These are phyloP conservation scores for Tetanocera ferruginea DNA, from an alignment of 2,888 invertebrate species.

Conservation along the genomic window DNA sequence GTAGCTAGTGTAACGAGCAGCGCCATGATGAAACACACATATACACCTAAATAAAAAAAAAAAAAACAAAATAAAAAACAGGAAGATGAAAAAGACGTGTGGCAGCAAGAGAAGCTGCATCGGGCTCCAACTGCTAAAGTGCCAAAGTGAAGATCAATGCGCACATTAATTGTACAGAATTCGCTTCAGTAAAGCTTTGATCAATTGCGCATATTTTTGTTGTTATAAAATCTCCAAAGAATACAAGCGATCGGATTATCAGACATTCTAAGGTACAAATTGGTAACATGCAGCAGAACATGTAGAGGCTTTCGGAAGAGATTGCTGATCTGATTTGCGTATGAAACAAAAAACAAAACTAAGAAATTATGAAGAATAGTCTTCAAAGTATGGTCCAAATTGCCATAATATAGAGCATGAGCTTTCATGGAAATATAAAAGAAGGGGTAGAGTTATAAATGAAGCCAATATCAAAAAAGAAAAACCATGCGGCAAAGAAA, in stretches of 20 bases:
- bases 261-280: constrained; percentile 41
- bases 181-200: not conserved
- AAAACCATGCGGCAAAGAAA: not conserved
- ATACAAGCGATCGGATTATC: constrained; percentile 61
- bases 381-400: no score
- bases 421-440: not conserved
- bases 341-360: not conserved
- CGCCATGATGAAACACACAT: not conserved
- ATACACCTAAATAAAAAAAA: not conserved
- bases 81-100: not conserved
- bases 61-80: not conserved
- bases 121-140: constrained; percentile 3
- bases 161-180: not conserved
- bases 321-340: constrained; percentile 38
- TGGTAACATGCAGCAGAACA: constrained; percentile 22
- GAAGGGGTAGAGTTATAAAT: not conserved
- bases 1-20: not conserved
- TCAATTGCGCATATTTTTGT: constrained; percentile 19
- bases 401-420: no score
- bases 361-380: no score
- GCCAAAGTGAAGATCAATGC: constrained; percentile 26
- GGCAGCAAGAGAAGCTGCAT: not conserved
- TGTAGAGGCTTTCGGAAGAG: not conserved
- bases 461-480: not conserved
- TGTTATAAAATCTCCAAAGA: constrained; percentile 8